Base-by-base conservation (phyloP, 2,113 vertebrate species). In the Aphyosemion australe region DNA sequence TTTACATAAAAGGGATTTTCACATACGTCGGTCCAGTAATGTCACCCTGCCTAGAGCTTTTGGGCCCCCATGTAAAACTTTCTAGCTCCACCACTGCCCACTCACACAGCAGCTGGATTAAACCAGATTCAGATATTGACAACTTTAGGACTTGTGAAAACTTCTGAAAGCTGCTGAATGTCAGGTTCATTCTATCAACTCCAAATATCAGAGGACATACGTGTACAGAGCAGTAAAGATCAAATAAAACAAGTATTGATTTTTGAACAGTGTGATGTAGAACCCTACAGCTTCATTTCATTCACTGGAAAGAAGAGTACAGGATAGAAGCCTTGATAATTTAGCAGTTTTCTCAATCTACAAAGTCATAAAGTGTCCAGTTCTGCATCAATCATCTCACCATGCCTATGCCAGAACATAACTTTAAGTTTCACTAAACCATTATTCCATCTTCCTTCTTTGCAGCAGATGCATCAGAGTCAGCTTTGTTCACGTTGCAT, bases 401-500 rank as follows among this genome's bases (percentile, higher is more conserved):
- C 26, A 4, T 8, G 1, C 6, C 34, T 26, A 5, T 26, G 26
- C 5, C 5, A 26, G 26, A 26, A 26, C 37, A 21, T 12, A 50
- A 50, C 48, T 20, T 50, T 21, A 43, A 11, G 54, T 54, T 49
- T 21, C 11, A 48, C 31, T 8, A 60, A 19, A 8, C 37, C 37
- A 4, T 42, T 11, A 13, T 4, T 42, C 12, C 4, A 13, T 42
- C 12, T 42, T 2, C 1, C n/a, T 46, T 42, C 18, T 58, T 41
- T 26, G 57, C 7, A 66, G 11, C 51, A 6, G 6, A 12, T 43
- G 43, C 41, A 54, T 48, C 32, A 47, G 31, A 59, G 20, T 31
- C 48, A 58, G 20, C 20, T 60, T 39, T 46, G 16, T 45, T 52
- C 10, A 69, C 26, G 32, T 43, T 53, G 57, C 62, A 68, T 26